Conservation (phyloP, 2,888 invertebrate species). For the Drosophila nr. fundita region DNA sequence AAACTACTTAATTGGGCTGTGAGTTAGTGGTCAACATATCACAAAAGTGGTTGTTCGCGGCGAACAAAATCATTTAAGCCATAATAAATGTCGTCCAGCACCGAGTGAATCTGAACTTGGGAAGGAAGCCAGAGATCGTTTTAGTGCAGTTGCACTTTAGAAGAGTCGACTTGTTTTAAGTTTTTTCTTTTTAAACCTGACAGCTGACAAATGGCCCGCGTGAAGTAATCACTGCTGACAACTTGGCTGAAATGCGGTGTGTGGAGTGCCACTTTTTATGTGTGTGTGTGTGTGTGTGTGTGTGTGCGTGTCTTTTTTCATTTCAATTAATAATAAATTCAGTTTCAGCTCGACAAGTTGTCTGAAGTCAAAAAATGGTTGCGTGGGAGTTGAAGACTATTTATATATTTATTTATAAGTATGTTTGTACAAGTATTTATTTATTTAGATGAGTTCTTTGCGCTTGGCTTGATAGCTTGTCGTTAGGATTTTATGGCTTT, state of each 20-base stretch:
- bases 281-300: background rate
- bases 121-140: conserved; percentile 30
- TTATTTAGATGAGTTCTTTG: conserved; percentile 61
- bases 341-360: conserved; percentile 23
- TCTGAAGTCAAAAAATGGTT: conserved; percentile 28
- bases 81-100: conserved; percentile 38
- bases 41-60: conserved; percentile 33
- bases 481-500: conserved; percentile 61
- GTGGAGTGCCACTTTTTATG: conserved; percentile 55
- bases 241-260: conserved; percentile 10
- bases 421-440: conserved; percentile 14
- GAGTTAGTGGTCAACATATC: conserved; percentile 69
- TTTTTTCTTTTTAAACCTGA: conserved; percentile 38
- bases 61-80: conserved; percentile 32
- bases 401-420: conserved; percentile 17
- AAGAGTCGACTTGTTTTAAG: conserved; percentile 28
- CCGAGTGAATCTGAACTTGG: conserved; percentile 38
- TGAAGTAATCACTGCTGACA: conserved; percentile 30
- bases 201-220: conserved; percentile 62
- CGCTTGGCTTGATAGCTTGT: conserved; percentile 48
- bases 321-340: conserved; percentile 64
- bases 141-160: conserved; percentile 45
- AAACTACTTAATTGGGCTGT: conserved; percentile 66
- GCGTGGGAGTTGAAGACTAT: conserved; percentile 65
- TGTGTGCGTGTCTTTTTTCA: conserved; percentile 18